These are phyloP conservation scores for Platycheirus rosarum DNA, from an alignment of 2,888 invertebrate species.

Conservation along the genomic window DNA sequence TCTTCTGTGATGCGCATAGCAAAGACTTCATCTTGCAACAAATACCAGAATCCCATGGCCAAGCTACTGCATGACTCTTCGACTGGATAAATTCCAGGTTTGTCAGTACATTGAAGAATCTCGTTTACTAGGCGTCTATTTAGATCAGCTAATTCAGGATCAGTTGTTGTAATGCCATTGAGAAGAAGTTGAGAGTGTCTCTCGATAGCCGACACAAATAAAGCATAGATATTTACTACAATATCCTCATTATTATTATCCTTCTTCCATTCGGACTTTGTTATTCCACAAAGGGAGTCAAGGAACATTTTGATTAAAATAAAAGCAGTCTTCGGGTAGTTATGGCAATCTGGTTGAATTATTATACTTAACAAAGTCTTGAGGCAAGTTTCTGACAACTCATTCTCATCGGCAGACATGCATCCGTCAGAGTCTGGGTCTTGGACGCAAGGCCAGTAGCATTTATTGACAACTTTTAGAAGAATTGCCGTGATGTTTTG, in stretches of 20 bases:
- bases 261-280: conserved; percentile 83
- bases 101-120: conserved; percentile 90
- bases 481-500: conserved; percentile 81
- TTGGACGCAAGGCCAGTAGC: conserved; percentile 82
- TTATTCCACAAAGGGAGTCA: conserved; percentile 84
- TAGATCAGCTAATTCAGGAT: conserved; percentile 83
- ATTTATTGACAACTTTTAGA: conserved; percentile 82
- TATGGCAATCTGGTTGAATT: conserved; percentile 85
- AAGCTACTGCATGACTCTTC: conserved; percentile 94
- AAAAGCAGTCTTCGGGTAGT: conserved; percentile 85
- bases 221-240: conserved; percentile 86
- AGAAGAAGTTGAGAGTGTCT: conserved; percentile 85
- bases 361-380: conserved; percentile 85
- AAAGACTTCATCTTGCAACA: conserved; percentile 86
- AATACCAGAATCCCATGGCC: conserved; percentile 96
- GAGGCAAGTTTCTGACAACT: conserved; percentile 85
- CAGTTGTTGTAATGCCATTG: conserved; percentile 80
- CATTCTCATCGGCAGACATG: conserved; percentile 84
- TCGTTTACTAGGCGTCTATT: conserved; percentile 87
- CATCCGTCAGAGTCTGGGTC: conserved; percentile 83
- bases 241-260: conserved; percentile 85
- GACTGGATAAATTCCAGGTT: conserved; percentile 91
- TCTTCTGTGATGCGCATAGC: conserved; percentile 79
- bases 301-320: conserved; percentile 85
- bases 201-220: conserved; percentile 88